These are phyloP conservation scores for Erannis defoliaria DNA, from an alignment of 2,888 invertebrate species.

Conservation along the genomic window DNA sequence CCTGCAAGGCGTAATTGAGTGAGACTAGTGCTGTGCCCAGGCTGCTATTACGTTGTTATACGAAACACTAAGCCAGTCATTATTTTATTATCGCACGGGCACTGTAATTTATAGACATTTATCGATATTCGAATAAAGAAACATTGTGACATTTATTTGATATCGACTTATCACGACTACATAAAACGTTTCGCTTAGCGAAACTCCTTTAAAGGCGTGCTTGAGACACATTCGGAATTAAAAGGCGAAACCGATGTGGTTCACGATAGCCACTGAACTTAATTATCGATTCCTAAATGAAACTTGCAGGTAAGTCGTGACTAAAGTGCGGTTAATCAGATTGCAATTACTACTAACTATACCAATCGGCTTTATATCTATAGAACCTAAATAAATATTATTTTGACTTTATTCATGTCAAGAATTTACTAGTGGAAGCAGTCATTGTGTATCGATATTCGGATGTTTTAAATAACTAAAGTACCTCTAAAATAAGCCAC, in stretches of 20 bases:
- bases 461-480: too few species aligned
- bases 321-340: constrained; percentile 8
- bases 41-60: constrained; percentile 61
- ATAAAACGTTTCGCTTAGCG: constrained; percentile 58
- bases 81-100: constrained; percentile 71
- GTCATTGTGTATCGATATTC: too few species aligned
- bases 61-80: constrained; percentile 59
- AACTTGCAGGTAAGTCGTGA: constrained; percentile 17
- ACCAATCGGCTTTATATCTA: too few species aligned
- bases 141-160: constrained; percentile 70
- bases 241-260: constrained; percentile 23
- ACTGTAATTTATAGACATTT: constrained; percentile 60
- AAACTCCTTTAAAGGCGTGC: constrained; percentile 60
- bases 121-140: constrained; percentile 53
- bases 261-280: constrained; percentile 17
- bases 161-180: constrained; percentile 70
- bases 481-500: background rate
- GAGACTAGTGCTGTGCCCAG: constrained; percentile 46
- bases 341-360: too few species aligned
- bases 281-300: constrained; percentile 15
- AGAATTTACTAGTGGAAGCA: too few species aligned
- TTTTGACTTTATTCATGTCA: too few species aligned
- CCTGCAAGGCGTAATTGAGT: constrained; percentile 57
- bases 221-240: constrained; percentile 26
- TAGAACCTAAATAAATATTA: too few species aligned